These are phyloP conservation scores for Pipistrellus nathusii DNA, from an alignment of 2,797 vertebrate species.

Conservation along the genomic window DNA sequence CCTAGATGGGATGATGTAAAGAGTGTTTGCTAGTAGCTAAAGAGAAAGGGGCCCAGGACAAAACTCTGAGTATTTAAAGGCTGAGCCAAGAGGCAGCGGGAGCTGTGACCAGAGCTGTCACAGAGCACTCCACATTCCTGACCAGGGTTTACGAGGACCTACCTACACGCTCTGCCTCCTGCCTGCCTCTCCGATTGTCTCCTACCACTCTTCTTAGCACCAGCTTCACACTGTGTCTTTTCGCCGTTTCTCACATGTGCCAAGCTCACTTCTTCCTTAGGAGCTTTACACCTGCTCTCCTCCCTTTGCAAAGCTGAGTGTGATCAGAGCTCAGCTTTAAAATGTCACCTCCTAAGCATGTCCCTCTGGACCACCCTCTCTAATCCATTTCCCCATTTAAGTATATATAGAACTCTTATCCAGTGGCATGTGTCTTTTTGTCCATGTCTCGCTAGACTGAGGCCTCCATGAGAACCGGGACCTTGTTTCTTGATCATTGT, in stretches of 20 bases:
- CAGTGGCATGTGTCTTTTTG: neutral
- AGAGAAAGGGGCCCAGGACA: neutral
- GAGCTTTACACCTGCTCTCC: neutral
- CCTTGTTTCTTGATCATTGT: neutral
- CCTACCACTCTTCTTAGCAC: neutral
- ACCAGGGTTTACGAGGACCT: neutral
- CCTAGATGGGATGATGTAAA: neutral
- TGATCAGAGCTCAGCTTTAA: neutral
- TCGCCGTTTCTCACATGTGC: neutral
- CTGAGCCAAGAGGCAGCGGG: neutral
- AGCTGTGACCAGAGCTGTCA: neutral
- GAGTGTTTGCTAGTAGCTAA: neutral
- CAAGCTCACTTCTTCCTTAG: neutral
- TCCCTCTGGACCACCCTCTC: neutral
- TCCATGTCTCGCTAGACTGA: neutral
- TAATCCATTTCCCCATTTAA: neutral
- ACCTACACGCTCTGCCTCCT: neutral
- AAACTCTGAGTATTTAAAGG: neutral
- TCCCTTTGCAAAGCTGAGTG: neutral
- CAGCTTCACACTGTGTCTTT: neutral
- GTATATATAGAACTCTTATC: neutral
- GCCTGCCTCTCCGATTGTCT: neutral
- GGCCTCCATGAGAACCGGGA: neutral
- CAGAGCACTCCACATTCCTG: neutral
- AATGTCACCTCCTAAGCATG: neutral